Percentiles rank a stretch among this genome's conserved stretches.
Conservation (phyloP, 2,888 invertebrate genomes). For the Sinelater perroti region DNA sequence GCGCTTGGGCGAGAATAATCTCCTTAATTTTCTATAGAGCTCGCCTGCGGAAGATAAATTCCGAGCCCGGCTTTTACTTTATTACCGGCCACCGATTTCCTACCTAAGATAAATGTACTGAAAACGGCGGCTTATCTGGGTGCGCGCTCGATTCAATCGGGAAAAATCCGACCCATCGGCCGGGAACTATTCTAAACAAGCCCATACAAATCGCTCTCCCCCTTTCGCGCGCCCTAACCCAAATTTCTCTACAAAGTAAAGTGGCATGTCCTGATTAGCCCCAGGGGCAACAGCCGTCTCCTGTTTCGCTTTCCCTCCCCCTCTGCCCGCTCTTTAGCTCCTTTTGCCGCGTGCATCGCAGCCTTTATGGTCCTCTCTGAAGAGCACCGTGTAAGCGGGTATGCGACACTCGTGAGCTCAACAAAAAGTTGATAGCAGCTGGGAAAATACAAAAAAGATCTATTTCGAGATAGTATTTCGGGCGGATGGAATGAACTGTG, state of each 20-base stretch:
- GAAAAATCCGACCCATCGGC: not conserved
- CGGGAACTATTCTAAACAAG: conserved; percentile 11
- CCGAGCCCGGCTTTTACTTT: conserved; percentile 3
- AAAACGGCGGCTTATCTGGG: not conserved
- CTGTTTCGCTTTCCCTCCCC: too few species aligned
- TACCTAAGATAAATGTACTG: conserved; percentile 1
- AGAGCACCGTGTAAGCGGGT: conserved; percentile 26
- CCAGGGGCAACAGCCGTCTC: conserved; percentile 47
- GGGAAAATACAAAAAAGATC: conserved; percentile 34
- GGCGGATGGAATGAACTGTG: conserved; percentile 14
- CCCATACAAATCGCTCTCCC: conserved; percentile 30
- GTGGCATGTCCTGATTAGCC: conserved; percentile 56
- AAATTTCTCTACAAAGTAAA: conserved; percentile 49
- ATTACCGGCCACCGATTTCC: conserved; percentile 5
- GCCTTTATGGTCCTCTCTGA: conserved; percentile 18
- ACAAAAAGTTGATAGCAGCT: conserved; percentile 32
- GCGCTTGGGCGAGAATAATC: conserved; percentile 20
- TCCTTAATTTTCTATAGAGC: conserved; percentile 26
- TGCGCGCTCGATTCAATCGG: conserved; percentile 6
- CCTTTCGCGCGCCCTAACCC: conserved; percentile 42
- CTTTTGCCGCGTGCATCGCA: conserved; percentile 23
- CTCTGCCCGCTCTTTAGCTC: conserved; percentile 32
- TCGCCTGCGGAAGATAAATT: conserved; percentile 2
- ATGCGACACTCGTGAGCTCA: conserved; percentile 30
- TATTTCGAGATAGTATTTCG: conserved; percentile 29